Evolutionary conservation across 2,888 invertebrate genomes (phyloP), one percentile per base, ranked within the genome.

Genomic region (Acrobasis consociella): DNA sequence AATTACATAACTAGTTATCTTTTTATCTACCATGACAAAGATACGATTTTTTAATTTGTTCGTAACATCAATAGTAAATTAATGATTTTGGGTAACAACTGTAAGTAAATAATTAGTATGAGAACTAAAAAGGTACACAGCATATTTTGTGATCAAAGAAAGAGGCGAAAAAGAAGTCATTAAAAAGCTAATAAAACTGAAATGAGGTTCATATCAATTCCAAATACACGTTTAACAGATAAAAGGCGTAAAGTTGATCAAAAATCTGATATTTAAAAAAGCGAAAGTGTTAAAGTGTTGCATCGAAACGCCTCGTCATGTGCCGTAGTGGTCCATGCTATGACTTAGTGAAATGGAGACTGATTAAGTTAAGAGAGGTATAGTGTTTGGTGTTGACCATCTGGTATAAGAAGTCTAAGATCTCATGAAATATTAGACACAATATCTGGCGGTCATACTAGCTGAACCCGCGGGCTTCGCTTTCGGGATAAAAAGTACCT

Each of bases 211-310:
- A 42, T 52, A 52, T 52, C 22, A 56, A 39, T n/a, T 56, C 5
- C 2, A 56, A 17, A 42, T 42, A 42, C 13, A 42, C 42, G 22
- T 55, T 55, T 16, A 56, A 56, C 22, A 22, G 22, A 3, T 13
- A 42, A 56, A 13, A 13, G 9, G 17, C 46, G n/a, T 11, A 15
- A 56, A 38, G 55, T 17, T 16, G 55, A 42, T 56, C 11, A 42
- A 42, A 49, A 46, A 58, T 56, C 46, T 5, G 46, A 13, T 38
- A 51, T 17, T 58, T 58, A 59, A 66, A 62, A 61, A 60, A 75
- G 84, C 78, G 85, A 85, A 85, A 85, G 86, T 86, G 81, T 75
- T 67, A 85, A 85, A 85, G 87, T 86, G 81, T 75, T 67, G 60
- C 62, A 63, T 53, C 65, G 52, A 81, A 72, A 64, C 63, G 73